Base-by-base conservation (phyloP, 2,113 vertebrate species). In the Arenaria interpres region DNA sequence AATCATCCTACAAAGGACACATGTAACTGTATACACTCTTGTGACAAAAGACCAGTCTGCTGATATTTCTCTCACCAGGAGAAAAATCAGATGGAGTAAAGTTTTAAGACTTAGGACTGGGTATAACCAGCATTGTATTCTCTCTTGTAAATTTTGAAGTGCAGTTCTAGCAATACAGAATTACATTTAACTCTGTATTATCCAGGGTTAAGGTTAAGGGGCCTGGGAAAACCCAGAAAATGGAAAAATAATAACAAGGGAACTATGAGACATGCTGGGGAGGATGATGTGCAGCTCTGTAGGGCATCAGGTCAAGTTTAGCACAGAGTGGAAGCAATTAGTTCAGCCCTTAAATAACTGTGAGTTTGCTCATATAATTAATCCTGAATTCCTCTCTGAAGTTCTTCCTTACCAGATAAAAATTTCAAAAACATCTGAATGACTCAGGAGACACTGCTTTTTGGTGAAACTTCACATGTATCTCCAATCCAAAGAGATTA, bases 171-270 rank as follows among this genome's bases (percentile, higher is more conserved):
- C 39, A 89, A 89, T 43, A 74, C 19, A 74, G 54, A 90, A 77
- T 87, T 92, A 84, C 37, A 74, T 8, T 89, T 92, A 95, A 81
- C 20, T 69, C 59, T 79, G 12, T 89, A 28, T 56, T 95, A 72
- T 32, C 46, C 73, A 89, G 59, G 35, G 80, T 87, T 90, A 95
- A 87, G 93, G 83, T 85, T 92, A 96, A 91, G 84, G 94, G 91
- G 89, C 93, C 95, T 97, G 93, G 94, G 93, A 96, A 97, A 96
- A 81, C 33, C 27, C 89, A 94, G 93, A 89, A 96, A 96, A 93
- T 60, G 14, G 39, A 78, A 91, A 92, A 95, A 96, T 92, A 96
- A 96, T 88, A 96, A 93, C 54, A 96, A 93, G 83, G 18, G 62
- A 89, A 93, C 80, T 89, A 89, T 94, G 80, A 95, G 87, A 94